These are phyloP conservation scores for Drosophila bocqueti DNA, from an alignment of 1,140 invertebrate genomes.

Conservation along the genomic window DNA sequence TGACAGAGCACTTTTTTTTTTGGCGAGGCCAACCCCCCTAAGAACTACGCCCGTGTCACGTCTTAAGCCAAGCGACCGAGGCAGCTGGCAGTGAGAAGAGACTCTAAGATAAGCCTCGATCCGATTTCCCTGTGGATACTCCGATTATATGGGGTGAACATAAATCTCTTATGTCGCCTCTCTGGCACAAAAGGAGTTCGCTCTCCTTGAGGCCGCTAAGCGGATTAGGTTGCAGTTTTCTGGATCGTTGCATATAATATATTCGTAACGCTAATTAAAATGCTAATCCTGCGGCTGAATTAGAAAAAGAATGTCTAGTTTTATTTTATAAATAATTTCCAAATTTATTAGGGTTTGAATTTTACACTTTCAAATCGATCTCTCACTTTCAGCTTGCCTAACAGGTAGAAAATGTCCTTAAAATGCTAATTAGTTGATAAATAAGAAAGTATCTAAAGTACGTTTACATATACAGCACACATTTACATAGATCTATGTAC, in stretches of 20 bases:
- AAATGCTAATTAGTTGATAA: conserved; percentile 38
- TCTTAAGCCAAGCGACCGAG: conserved; percentile 11
- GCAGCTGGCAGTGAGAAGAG: conserved; percentile 34
- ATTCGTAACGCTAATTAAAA: conserved; percentile 36
- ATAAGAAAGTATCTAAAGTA: conserved; percentile 53
- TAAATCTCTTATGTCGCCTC: conserved; percentile 55
- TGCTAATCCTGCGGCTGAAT: conserved; percentile 35
- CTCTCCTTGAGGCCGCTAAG: conserved; percentile 45
- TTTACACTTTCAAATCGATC: conserved; percentile 53
- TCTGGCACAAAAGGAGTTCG: conserved; percentile 15
- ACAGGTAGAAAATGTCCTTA: conserved; percentile 66
- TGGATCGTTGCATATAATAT: conserved; percentile 55
- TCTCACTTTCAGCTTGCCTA: conserved; percentile 30
- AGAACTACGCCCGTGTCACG: conserved; percentile 24
- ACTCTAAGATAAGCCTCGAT: conserved; percentile 33
- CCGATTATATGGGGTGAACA: conserved; percentile 47
- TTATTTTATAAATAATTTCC: conserved; percentile 67
- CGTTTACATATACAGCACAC: conserved; percentile 63
- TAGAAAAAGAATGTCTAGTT: not conserved
- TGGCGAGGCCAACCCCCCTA: conserved; percentile 11
- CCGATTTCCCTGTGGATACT: conserved; percentile 29
- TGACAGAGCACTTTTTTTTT: conserved; percentile 11
- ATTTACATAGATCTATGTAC: conserved; percentile 54
- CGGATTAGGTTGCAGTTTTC: conserved; percentile 71
- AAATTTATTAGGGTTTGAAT: conserved; percentile 50